These are phyloP conservation scores for Melinaea marsaeus DNA, from an alignment of 2,888 invertebrate genomes.

Conservation along the genomic window DNA sequence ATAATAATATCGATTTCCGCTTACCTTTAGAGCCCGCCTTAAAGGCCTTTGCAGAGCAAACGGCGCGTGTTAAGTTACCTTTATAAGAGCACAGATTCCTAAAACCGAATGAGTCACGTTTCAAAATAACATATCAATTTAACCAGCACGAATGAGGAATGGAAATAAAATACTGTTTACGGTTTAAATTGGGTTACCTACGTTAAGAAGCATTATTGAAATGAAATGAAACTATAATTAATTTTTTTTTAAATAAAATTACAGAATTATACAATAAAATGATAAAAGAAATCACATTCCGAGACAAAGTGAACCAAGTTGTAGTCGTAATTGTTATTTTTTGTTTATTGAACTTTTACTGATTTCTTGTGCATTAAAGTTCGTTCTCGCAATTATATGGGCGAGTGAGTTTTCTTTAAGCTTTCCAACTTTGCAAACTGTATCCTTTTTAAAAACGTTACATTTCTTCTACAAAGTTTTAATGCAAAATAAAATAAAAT, in stretches of 20 bases:
- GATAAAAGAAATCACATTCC: constrained; percentile 19
- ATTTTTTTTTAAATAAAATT: not conserved
- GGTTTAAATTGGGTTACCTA: constrained; percentile 26
- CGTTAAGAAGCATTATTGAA: constrained; percentile 7
- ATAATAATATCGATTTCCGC: constrained; percentile 25
- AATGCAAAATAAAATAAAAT: constrained; percentile 23
- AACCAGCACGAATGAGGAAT: constrained; percentile 46
- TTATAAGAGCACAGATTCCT: constrained; percentile 28
- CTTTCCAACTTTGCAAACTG: constrained; percentile 26
- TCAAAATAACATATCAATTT: constrained; percentile 47
- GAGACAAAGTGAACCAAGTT: constrained; percentile 22
- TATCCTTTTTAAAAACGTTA: constrained; percentile 29
- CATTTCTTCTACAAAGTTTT: constrained; percentile 31
- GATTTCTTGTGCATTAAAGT: constrained; percentile 23
- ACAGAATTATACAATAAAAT: not conserved
- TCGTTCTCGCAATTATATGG: constrained; percentile 27
- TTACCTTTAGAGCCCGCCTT: constrained; percentile 26
- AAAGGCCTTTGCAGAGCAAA: constrained; percentile 24
- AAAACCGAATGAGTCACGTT: constrained; percentile 32
- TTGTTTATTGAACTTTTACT: constrained; percentile 30
- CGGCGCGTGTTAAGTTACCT: constrained; percentile 29
- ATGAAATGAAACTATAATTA: not conserved
- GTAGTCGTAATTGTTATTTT: constrained; percentile 20
- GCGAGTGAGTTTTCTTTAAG: constrained; percentile 28
- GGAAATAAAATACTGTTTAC: constrained; percentile 47